These are phyloP conservation scores for Octodonta nipae DNA, from an alignment of 2,888 invertebrate genomes.

Conservation along the genomic window DNA sequence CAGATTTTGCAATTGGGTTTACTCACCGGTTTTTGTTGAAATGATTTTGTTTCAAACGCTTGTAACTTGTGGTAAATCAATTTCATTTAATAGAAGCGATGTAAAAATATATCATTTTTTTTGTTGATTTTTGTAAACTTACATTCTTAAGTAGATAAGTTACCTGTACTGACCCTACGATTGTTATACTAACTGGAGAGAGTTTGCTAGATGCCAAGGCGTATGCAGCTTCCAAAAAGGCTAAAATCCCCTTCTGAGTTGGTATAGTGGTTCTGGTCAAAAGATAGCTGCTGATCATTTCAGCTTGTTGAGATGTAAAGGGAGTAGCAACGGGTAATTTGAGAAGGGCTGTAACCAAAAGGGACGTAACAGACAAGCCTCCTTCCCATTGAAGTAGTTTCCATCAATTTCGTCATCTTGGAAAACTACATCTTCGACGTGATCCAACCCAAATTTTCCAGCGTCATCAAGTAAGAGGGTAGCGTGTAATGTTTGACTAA, in stretches of 20 bases:
- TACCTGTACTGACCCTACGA: slow-evolving; percentile 66
- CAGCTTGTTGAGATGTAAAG: slow-evolving; percentile 61
- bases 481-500: slow-evolving; percentile 72
- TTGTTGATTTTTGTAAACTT: too few species aligned
- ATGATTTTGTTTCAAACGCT: too few species aligned
- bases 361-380: slow-evolving; percentile 64
- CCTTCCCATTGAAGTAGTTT: slow-evolving; percentile 84
- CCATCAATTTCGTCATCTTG: slow-evolving; percentile 90
- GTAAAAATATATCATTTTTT: too few species aligned
- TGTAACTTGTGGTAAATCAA: too few species aligned
- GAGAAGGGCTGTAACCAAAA: slow-evolving; percentile 43
- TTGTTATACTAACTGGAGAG: slow-evolving; percentile 71
- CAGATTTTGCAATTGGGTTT: too few species aligned
- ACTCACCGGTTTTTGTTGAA: too few species aligned
- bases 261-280: slow-evolving; percentile 80
- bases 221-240: slow-evolving; percentile 64
- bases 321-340: slow-evolving; percentile 49
- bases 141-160: too few species aligned
- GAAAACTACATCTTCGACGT: slow-evolving; percentile 82
- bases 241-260: slow-evolving; percentile 67
- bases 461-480: slow-evolving; percentile 58
- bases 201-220: slow-evolving; percentile 39
- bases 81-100: too few species aligned
- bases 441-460: slow-evolving; percentile 52
- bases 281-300: slow-evolving; percentile 74